phyloP scores from a whole-genome alignment of 2,888 invertebrate species.

The Phyllotreta striolata region DNA sequence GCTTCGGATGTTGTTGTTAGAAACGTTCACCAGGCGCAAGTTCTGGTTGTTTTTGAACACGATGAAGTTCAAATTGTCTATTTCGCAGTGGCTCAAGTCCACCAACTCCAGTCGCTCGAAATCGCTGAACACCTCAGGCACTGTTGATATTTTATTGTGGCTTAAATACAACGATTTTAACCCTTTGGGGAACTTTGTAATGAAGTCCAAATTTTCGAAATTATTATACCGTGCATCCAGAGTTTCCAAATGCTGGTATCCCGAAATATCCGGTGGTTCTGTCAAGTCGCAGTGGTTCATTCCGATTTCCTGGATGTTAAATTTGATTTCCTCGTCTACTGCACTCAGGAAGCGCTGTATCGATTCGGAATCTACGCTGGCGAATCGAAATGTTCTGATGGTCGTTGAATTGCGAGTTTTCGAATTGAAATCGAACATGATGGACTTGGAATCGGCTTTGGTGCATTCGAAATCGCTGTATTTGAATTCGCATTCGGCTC shows the following conservation, averaged over 20 bases:
- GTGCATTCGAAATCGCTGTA: constrained; percentile 4
- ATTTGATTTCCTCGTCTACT: constrained; percentile 15
- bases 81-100: constrained; percentile 30
- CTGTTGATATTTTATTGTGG: constrained; percentile 25
- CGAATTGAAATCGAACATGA: constrained; percentile 26
- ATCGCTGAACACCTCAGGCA: constrained; percentile 18
- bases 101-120: constrained; percentile 25
- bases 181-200: constrained; percentile 22
- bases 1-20: constrained; percentile 31
- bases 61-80: constrained; percentile 28
- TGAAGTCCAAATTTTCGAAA: constrained; percentile 24
- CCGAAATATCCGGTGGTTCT: constrained; percentile 18
- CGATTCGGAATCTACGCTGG: background rate
- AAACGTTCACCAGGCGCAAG: constrained; percentile 31
- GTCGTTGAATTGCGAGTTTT: background rate
- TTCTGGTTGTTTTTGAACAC: constrained; percentile 34
- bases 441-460: constrained; percentile 14
- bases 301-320: constrained; percentile 16
- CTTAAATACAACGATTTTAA: constrained; percentile 26
- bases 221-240: constrained; percentile 31
- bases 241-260: constrained; percentile 23
- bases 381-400: background rate
- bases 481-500: background rate
- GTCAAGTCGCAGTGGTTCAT: constrained; percentile 22
- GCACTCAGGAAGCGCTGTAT: constrained; percentile 8